Percentiles rank a stretch among this genome's conserved stretches.
Evolutionary conservation across 2,888 invertebrate genomes (phyloP).

Genomic region (Agrotis clavis): DNA sequence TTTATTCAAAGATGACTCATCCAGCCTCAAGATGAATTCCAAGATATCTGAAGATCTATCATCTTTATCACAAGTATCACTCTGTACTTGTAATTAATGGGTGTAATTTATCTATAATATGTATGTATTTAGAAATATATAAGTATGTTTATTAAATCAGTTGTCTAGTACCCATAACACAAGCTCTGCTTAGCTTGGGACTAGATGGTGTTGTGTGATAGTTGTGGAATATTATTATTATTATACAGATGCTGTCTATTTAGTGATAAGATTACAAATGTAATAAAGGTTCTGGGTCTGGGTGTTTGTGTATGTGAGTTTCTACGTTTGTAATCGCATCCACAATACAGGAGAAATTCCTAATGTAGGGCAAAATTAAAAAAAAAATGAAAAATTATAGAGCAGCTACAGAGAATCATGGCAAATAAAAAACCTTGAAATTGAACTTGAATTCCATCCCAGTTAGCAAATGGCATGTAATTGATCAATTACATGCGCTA

Average conservation of each 20-base stretch:
- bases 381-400: neutral
- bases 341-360: no score
- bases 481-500: neutral
- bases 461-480: neutral
- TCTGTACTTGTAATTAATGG: neutral
- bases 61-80: neutral
- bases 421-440: constrained; percentile 31
- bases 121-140: no score
- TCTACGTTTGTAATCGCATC: no score
- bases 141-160: no score
- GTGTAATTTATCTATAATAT: no score
- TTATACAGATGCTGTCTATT: neutral
- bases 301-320: no score
- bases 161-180: no score
- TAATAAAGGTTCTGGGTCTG: constrained; percentile 1
- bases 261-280: constrained; percentile 18
- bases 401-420: neutral
- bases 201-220: no score
- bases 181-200: no score
- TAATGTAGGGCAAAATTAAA: no score
- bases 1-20: neutral
- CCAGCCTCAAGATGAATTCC: constrained; percentile 13
- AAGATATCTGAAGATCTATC: neutral
- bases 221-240: no score
- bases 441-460: constrained; percentile 26